phyloP scores from a whole-genome alignment of 1,140 invertebrate genomes.

The Halictus rubicundus region DNA sequence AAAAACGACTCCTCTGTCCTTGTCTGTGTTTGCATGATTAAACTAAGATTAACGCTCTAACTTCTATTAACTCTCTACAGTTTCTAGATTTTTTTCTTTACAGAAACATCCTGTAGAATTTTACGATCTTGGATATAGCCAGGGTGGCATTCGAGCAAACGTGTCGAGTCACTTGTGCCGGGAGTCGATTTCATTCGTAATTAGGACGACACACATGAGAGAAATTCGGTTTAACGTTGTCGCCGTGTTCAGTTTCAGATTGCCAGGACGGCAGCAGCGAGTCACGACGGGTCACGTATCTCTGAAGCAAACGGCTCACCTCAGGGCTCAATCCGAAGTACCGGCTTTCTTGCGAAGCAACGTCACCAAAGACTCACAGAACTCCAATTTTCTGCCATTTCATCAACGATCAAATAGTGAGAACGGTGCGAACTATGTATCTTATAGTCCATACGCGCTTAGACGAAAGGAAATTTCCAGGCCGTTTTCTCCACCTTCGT shows the following conservation, averaged over 20 bases:
- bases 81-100: constrained; percentile 55
- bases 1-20: constrained; percentile 50
- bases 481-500: constrained; percentile 70
- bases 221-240: neutral
- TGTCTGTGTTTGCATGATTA: constrained; percentile 69
- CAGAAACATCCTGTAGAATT: constrained; percentile 52
- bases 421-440: constrained; percentile 73
- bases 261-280: constrained; percentile 64
- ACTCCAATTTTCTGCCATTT: constrained; percentile 65
- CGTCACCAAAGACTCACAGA: constrained; percentile 68
- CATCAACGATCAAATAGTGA: constrained; percentile 74
- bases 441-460: constrained; percentile 77
- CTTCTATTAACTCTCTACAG: constrained; percentile 71
- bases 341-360: constrained; percentile 68
- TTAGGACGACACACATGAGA: neutral
- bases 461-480: constrained; percentile 73
- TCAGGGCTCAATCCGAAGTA: constrained; percentile 70
- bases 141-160: constrained; percentile 26
- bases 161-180: constrained; percentile 19
- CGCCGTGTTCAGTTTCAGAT: constrained; percentile 70
- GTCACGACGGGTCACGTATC: constrained; percentile 73
- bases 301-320: constrained; percentile 72
- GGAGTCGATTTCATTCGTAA: neutral
- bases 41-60: constrained; percentile 72
- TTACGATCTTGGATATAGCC: constrained; percentile 18